Evolutionary conservation across 1,140 invertebrate genomes (phyloP), one percentile per base, ranked within the genome.

Genomic region (Protaetia brevitarsis): DNA sequence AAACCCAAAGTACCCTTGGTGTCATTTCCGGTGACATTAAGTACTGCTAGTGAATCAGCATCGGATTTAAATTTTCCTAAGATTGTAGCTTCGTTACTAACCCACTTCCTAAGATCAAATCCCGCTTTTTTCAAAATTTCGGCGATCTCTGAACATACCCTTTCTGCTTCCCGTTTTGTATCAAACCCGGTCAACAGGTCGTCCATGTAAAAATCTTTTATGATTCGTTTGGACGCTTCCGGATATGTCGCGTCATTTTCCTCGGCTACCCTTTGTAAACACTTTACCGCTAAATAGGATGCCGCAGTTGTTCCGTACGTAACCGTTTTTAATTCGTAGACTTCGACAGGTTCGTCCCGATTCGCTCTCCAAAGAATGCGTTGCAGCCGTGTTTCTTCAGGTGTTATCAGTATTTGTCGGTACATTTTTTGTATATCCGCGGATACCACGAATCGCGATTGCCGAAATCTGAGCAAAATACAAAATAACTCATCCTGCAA

Each of bases 371-470:
- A 78, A 0, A 80, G 11, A 21, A 80, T 76, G 58, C 68, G 64
- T 31, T 79, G 78, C 66, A 72, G 71, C 26, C 68, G 63, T 19
- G 62, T 29, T 28, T 77, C 71, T 21, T 73, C 66, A 13, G 36
- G 10, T 16, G 61, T 29, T 5, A 78, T 71, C 0, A 76, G 21
- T 4, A 81, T 72, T 64, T 79, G 76, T 11, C 79, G 57, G 64
- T 79, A 83, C 78, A 82, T 82, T 63, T 78, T 75, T 7, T 64
- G 36, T 3, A 81, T 73, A 34, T 81, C 79, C 1, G 71, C 73
- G 11, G 27, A 63, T 6, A 69, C 13, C 2, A 34, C 68, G 23
- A 57, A 30, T 16, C 13, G 2, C 41, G 68, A 45, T 23, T 19
- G 30, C n/a, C 65, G 10, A 28, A 69, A 71, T 21, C 65, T 23